Evolutionary conservation across 2,888 invertebrate species (phyloP).

Genomic region (Zaprionus obscuricornis): DNA sequence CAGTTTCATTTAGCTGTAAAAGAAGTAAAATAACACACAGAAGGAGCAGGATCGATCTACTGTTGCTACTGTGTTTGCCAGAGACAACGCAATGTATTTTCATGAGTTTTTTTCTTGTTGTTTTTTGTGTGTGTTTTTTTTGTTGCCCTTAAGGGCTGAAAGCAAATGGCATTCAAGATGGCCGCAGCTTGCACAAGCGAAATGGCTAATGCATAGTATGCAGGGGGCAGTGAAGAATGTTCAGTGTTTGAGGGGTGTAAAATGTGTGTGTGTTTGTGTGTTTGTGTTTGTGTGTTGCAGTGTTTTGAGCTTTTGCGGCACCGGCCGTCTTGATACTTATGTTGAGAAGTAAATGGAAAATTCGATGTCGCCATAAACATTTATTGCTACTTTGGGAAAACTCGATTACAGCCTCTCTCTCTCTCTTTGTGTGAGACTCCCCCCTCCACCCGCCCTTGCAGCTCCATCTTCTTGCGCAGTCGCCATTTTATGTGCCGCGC

Average conservation of each 20-base stretch:
- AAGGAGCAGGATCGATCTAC: too few species aligned
- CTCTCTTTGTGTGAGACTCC: too few species aligned
- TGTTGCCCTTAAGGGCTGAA: constrained; percentile 9
- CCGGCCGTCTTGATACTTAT: constrained; percentile 76
- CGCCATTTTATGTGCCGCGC: constrained; percentile 74
- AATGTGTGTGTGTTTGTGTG: too few species aligned
- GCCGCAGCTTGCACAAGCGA: constrained; percentile 36
- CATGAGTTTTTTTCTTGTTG: too few species aligned
- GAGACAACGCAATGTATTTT: too few species aligned
- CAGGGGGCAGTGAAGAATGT: neutral
- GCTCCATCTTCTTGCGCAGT: constrained; percentile 44
- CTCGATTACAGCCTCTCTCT: constrained; percentile 66
- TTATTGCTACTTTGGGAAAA: constrained; percentile 73
- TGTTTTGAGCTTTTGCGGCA: constrained; percentile 39
- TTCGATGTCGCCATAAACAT: constrained; percentile 78
- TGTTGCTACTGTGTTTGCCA: constrained; percentile 37
- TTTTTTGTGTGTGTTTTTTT: too few species aligned
- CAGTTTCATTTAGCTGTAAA: too few species aligned
- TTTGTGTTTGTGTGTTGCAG: neutral
- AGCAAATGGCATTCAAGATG: constrained; percentile 60
- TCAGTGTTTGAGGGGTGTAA: neutral
- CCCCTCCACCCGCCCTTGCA: neutral
- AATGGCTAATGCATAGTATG: constrained; percentile 22
- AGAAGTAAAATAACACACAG: too few species aligned
- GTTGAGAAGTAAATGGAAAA: constrained; percentile 78